A percentile compares a stretch with the other conserved stretches of the same genome.
These are phyloP conservation scores for Clivina fossor DNA, from an alignment of 2,888 invertebrate species.

Conservation along the genomic window DNA sequence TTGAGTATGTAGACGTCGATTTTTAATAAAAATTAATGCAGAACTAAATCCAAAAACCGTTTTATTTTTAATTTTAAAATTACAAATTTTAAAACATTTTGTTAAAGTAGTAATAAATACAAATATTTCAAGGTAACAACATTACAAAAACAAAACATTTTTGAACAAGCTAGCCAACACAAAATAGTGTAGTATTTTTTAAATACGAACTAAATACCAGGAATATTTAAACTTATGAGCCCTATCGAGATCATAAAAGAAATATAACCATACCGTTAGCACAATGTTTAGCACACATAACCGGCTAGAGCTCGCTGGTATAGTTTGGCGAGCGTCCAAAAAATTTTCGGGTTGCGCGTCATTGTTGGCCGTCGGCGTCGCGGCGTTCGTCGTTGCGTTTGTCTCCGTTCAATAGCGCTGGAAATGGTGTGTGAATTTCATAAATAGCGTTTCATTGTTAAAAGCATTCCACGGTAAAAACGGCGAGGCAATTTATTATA, in stretches of 20 bases:
- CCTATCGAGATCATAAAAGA: slow-evolving; percentile 31
- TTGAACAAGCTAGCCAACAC: no score
- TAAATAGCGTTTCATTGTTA: slow-evolving; percentile 34
- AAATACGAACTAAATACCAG: slow-evolving; percentile 26
- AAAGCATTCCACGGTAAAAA: slow-evolving; percentile 33
- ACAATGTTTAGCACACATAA: no score
- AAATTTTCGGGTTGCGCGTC: slow-evolving; percentile 32
- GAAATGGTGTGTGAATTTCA: slow-evolving; percentile 34
- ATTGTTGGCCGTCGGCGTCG: no score
- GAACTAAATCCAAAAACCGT: no score
- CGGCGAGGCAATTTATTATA: slow-evolving; percentile 32
- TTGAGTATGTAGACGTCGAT: no score
- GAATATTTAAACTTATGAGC: slow-evolving; percentile 33
- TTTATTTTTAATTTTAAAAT: no score
- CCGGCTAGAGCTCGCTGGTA: slow-evolving; percentile 11
- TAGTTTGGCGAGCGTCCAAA: slow-evolving; percentile 20
- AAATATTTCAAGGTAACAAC: no score
- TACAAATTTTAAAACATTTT: no score
- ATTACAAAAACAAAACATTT: no score
- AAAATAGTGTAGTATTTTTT: slow-evolving; percentile 25
- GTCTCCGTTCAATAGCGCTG: slow-evolving; percentile 33
- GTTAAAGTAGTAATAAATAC: no score
- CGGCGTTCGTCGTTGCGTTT: no score
- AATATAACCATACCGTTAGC: slow-evolving; percentile 18
- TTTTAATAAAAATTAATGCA: no score